Evolutionary conservation across 1,140 invertebrate genomes (phyloP), one percentile per base, ranked within the genome.

Genomic region (Drosophila seguyi): DNA sequence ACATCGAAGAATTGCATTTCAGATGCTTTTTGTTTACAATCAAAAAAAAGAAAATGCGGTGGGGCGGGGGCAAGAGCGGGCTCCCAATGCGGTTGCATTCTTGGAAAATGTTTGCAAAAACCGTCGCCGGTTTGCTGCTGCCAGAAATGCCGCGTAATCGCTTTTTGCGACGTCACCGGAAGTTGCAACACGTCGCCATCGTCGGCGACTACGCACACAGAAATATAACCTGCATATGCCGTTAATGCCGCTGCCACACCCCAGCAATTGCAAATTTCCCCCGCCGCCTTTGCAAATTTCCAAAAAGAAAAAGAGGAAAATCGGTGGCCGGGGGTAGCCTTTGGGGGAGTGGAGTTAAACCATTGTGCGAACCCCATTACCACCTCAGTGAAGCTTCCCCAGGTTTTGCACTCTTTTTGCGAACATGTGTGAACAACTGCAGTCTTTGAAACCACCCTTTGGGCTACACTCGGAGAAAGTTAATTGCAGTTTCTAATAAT

Each of bases 401-500:
- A 55, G 73, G 57, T 48, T 58, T 81, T 52, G 48, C 66, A 73
- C 45, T 66, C 58, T 75, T 75, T 68, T 87, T 88, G 76, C 77
- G 84, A 87, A 87, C 84, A 87, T 87, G 84, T 87, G 84, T 88
- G 84, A 88, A 87, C 83, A 86, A 86, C 84, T 86, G 82, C 78
- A 84, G 62, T 76, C 53, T 42, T 31, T 29, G 41, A 76, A 53
- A 39, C 65, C 78, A 81, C 73, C 77, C 68, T 39, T 41, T 34
- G 39, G 31, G 36, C 1, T 74, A 27, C 58, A 60, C 61, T 41
- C 0, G 29, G 2, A 53, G n/a, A 41, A 68, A 68, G 29, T 25
- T 10, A 0, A 20, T 1, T 20, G 1, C 14, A 20, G 14, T 52
- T 18, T 3, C 0, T n/a, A 27, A n/a, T 38, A 41, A 18, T n/a